Percentiles rank a stretch among this genome's conserved stretches.
Evolutionary conservation across 1,140 invertebrate species (phyloP).

Genomic region (Drosophila elegans): DNA sequence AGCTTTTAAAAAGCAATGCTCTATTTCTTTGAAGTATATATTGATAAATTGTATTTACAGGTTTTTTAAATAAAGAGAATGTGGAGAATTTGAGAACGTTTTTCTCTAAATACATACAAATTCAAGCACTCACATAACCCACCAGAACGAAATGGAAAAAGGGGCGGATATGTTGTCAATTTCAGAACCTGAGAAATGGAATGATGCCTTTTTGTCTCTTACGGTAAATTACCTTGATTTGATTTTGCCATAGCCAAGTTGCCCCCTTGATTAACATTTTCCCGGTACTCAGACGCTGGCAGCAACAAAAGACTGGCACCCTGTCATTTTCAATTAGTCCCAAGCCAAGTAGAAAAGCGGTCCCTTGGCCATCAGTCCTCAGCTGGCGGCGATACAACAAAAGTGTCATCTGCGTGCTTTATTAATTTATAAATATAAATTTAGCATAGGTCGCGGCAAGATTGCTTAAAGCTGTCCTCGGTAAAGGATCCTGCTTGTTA

Average conservation of each 20-base stretch:
- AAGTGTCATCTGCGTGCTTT: conserved; percentile 62
- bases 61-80: no score
- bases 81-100: neutral
- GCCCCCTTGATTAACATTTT: conserved; percentile 51
- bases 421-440: conserved; percentile 78
- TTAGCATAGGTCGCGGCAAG: conserved; percentile 48
- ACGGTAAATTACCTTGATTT: conserved; percentile 83
- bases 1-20: neutral
- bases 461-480: conserved; percentile 38
- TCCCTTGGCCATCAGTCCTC: conserved; percentile 7
- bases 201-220: conserved; percentile 80
- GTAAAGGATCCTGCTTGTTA: conserved; percentile 58
- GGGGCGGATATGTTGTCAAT: conserved; percentile 38
- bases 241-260: conserved; percentile 57
- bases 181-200: conserved; percentile 57
- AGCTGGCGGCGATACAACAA: conserved; percentile 43
- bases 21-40: neutral
- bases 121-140: neutral
- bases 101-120: neutral
- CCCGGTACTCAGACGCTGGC: conserved; percentile 16
- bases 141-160: neutral
- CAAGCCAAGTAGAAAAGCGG: conserved; percentile 19
- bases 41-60: neutral
- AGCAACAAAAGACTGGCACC: conserved; percentile 31
- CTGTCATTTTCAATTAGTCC: conserved; percentile 76